Percentiles rank a stretch among this genome's conserved stretches.
Evolutionary conservation across 1,140 invertebrate genomes (phyloP).

Genomic region (Ceratina calcarata): DNA sequence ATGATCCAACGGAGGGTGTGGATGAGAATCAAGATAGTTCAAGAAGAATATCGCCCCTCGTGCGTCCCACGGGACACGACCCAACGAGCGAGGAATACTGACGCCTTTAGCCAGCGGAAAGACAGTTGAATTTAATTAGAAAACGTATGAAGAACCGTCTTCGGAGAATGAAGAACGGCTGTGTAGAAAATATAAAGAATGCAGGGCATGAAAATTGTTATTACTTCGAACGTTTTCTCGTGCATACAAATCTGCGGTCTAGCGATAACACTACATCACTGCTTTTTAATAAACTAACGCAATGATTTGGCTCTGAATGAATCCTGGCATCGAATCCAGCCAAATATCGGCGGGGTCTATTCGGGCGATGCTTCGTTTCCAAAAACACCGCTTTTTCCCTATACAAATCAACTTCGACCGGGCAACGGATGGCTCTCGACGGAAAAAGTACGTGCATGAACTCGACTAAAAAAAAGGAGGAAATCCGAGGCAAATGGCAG

Average conservation of each 20-base stretch:
- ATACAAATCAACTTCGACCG: neutral
- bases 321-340: neutral
- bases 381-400: neutral
- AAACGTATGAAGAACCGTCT: conserved; percentile 55
- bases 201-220: neutral
- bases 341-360: neutral
- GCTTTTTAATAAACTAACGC: neutral
- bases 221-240: too few species aligned
- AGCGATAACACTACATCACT: too few species aligned
- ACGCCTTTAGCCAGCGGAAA: conserved; percentile 54
- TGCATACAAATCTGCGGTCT: neutral
- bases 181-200: neutral
- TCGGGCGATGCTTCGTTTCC: neutral
- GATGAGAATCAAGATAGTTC: conserved; percentile 48
- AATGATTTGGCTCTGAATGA: neutral
- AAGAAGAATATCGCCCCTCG: conserved; percentile 38
- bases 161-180: neutral
- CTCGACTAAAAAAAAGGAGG: neutral
- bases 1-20: conserved; percentile 45
- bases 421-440: neutral
- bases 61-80: conserved; percentile 66
- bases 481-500: neutral
- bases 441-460: conserved; percentile 9
- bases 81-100: conserved; percentile 68
- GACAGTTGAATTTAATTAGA: neutral